Evolutionary conservation across 2,888 invertebrate species (phyloP), one percentile per base, ranked within the genome.

Genomic region (Drosophila vallismaia): DNA sequence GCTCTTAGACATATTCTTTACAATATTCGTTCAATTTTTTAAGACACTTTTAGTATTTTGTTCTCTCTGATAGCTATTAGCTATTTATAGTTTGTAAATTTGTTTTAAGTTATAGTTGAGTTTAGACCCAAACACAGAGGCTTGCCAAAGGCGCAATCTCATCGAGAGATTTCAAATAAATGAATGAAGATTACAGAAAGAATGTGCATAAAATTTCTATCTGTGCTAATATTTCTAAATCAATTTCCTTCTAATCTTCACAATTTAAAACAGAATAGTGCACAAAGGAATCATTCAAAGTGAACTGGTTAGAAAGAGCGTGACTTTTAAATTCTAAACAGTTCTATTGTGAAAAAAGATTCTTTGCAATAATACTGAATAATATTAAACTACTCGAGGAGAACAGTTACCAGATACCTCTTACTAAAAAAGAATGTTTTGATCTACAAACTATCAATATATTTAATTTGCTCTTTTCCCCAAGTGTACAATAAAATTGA

Each of bases 31-130:
- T 64, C 38, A 54, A 46, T 68, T 68, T 48, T 33, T 68, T 62
- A 68, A 68, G 68, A 68, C 68, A 68, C 72, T 67, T 67, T 68
- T 52, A 71, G 72, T 72, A 51, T 51, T 42, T 52, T 68, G 62
- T 62, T 68, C 72, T 51, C 62, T 48, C 40, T 42, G 72, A 29
- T 45, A 42, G 50, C n/a, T 49, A 55, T 12, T 45, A 6, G 8
- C 49, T 54, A 56, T 49, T 33, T 14, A 10, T 44, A 28, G 48
- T 9, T 14, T 63, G 36, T 64, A 46, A 28, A 45, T 46, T 68
- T 64, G 29, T 69, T 38, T 12, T 31, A 36, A 66, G 12, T 60
- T 29, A n/a, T 12, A 24, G 36, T 55, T 14, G 42, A 55, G 31
- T 29, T 38, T 14, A 26, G 44, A 52, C 36, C 36, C 68, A 26